phyloP scores from a whole-genome alignment of 2,797 vertebrate species.

The Centropyge bicolor region DNA sequence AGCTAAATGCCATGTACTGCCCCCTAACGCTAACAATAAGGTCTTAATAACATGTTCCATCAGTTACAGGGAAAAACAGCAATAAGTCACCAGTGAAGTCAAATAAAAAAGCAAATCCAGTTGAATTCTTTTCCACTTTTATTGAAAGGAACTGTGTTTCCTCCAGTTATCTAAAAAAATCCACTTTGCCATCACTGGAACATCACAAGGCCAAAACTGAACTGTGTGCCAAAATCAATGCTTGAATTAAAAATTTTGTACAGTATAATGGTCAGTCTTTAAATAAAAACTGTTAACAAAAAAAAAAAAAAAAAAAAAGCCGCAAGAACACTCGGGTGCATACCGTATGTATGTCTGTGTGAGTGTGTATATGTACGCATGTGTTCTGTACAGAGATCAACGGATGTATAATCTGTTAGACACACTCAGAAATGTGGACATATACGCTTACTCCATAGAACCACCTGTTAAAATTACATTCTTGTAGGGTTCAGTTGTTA shows the following conservation, averaged over 20 bases:
- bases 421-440: conserved; percentile 50
- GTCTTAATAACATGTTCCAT: not conserved
- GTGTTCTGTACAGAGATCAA: conserved; percentile 65
- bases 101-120: conserved; percentile 11
- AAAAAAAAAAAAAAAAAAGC: conserved; percentile 77
- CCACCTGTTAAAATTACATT: conserved; percentile 73
- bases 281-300: conserved; percentile 86
- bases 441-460: conserved; percentile 41
- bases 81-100: not conserved
- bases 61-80: not conserved
- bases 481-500: conserved; percentile 46
- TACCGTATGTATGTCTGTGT: conserved; percentile 43
- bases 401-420: conserved; percentile 55
- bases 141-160: conserved; percentile 84
- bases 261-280: conserved; percentile 87
- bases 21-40: conserved; percentile 50
- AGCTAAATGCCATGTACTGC: conserved; percentile 19
- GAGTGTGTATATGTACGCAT: conserved; percentile 26
- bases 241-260: conserved; percentile 88
- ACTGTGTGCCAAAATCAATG: conserved; percentile 77
- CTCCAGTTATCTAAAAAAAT: conserved; percentile 83
- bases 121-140: conserved; percentile 79
- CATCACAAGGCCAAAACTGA: conserved; percentile 83
- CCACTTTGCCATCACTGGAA: conserved; percentile 76
- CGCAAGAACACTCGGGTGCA: conserved; percentile 66